Evolutionary conservation across 1,140 invertebrate species (phyloP), one percentile per base, ranked within the genome.

Genomic region (Marisa cornuarietis): DNA sequence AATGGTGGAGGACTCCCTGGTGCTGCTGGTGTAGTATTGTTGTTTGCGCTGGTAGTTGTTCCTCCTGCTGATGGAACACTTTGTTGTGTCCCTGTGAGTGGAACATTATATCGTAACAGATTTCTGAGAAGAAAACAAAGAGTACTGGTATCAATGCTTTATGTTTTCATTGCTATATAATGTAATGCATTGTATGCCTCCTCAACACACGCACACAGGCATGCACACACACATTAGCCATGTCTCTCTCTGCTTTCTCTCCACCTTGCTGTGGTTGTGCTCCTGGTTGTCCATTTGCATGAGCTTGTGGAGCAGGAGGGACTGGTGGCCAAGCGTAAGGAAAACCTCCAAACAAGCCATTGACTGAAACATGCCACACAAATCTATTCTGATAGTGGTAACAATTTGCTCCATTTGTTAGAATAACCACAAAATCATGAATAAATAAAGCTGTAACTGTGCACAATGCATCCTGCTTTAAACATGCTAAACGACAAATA

Each of bases 261-360:
- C 16, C 16, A 58, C 54, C 82, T 82, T 79, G 93, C 69, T 92
- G 92, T 22, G 96, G 96, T 26, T 90, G 90, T 76, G 90, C 63
- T 89, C 87, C 83, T 79, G 81, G 42, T 65, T 77, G 76, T 26
- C 42, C 63, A 18, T 54, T 77, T 51, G 65, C 63, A 26, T 77
- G 78, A 79, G 82, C 65, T 61, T 79, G 79, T n/a, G 71, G 74
- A 62, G 72, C 79, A 49, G 71, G 63, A 78, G 68, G 83, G 18
- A 52, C 78, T 73, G 65, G 83, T 24, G 62, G 80, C 80, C 80
- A 81, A 49, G 71, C 75, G 52, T 74, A 80, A 14, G 83, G 80
- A 51, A 80, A 71, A 14, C 80, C 82, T 76, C 73, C 80, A 81
- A 83, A 83, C 73, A 75, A 73, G 26, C 68, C 80, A 69, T 51